Conservation (phyloP, 2,113 vertebrate genomes). For the Oceanodroma tethys region DNA sequence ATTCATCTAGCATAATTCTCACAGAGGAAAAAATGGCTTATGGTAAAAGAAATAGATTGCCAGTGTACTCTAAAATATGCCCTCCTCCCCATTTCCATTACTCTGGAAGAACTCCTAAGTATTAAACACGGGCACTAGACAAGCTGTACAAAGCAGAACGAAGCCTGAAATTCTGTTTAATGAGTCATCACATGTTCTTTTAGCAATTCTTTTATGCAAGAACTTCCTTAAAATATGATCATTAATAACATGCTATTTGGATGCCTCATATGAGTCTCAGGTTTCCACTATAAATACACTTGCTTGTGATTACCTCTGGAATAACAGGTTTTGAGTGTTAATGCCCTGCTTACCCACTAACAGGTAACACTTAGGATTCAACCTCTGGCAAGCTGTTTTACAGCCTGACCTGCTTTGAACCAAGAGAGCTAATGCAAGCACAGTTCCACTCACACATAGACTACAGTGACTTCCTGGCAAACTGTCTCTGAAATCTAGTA, state of each 20-base stretch:
- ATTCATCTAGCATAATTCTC: neutral
- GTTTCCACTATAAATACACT: neutral
- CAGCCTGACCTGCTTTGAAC: neutral
- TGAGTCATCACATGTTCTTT: neutral
- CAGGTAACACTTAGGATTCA: neutral
- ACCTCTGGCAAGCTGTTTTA: neutral
- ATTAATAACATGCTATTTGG: neutral
- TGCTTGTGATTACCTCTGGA: neutral
- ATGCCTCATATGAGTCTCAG: neutral
- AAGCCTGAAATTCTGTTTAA: neutral
- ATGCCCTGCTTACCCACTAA: neutral
- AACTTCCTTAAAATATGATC: neutral
- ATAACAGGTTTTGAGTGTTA: neutral
- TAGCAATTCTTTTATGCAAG: neutral
- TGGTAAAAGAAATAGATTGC: neutral
- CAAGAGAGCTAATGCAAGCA: neutral
- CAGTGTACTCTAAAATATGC: neutral
- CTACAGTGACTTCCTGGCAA: neutral
- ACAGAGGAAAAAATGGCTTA: neutral
- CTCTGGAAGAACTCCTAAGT: neutral
- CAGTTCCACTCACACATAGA: neutral
- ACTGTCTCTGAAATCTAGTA: neutral
- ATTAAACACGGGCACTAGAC: neutral
- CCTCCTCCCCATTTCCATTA: neutral
- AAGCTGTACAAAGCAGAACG: neutral